Base-by-base conservation (phyloP, 2,797 vertebrate species). In the Malacoraja senta region DNA sequence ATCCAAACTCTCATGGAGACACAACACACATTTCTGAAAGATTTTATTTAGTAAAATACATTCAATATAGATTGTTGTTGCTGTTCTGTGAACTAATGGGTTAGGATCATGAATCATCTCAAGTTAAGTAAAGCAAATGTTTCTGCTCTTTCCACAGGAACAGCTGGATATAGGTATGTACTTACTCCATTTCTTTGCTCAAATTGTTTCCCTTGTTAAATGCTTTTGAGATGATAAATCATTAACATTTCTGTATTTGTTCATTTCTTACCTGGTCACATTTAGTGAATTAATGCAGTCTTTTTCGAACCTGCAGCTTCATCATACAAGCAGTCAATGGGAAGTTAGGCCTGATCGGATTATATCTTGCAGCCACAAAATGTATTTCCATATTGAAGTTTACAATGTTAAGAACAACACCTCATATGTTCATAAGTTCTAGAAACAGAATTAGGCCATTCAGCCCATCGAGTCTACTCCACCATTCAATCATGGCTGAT, bases 91-190 rank as follows among this genome's bases (percentile, higher is more conserved):
- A 29, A 84, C 8, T 6, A 26, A 29, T 0, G 44, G 76, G n/a
- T 38, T 15, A 35, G 35, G 78, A 35, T 79, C 15, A 35, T 3
- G 77, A 35, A 0, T n/a, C 26, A 12, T 15, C 26, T 29, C 32
- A 32, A 88, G 68, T 7, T 88, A n/a, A 68, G 21, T 88, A 88
- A 88, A 68, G 15, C n/a, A 35, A 68, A 88, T 68, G 29, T 53
- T 88, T 88, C 84, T 68, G n/a, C 84, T 88, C 61, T 88, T 35
- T 88, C 32, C n/a, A 88, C 84, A 88, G 84, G n/a, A 68, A 88
- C 61, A 32, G 6, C n/a, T 88, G 10, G 63, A 68, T 9, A 88
- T 88, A 35, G 84, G 84, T 88, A 88, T 19, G 84, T 88, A n/a
- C 0, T 65, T 35, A 32, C 35, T 58, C 15, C 15, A 53, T 68